A percentile compares a stretch with the other conserved stretches of the same genome.
Conservation (phyloP, 1,140 invertebrate species). For the Ylistrum balloti region DNA sequence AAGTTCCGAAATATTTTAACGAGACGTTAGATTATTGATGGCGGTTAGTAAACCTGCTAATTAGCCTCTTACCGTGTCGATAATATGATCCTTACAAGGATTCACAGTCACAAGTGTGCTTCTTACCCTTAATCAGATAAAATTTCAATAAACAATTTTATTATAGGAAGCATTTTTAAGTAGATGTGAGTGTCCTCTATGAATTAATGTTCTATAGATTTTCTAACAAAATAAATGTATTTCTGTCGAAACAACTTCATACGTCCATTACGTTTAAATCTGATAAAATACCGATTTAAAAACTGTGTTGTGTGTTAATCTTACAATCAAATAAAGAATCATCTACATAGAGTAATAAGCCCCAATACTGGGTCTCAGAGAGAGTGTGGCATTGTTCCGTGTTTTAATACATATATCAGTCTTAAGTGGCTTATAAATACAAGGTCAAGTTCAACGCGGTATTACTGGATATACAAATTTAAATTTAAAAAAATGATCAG, state of each 20-base stretch:
- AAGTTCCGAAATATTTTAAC: constrained; percentile 1
- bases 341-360: background rate
- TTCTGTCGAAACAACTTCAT: background rate
- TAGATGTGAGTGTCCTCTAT: background rate
- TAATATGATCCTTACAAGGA: background rate
- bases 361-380: background rate
- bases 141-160: constrained; percentile 12
- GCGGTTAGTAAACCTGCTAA: background rate
- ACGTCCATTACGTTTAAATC: background rate
- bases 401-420: too few species aligned
- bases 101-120: background rate
- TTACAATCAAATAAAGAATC: too few species aligned
- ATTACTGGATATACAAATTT: too few species aligned
- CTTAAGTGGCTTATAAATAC: too few species aligned
- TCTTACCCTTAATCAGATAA: background rate
- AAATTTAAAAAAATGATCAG: too few species aligned
- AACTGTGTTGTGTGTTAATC: background rate
- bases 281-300: background rate
- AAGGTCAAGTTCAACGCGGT: too few species aligned
- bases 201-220: background rate
- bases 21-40: background rate
- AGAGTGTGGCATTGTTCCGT: too few species aligned
- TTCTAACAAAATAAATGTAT: background rate
- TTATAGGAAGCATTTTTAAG: background rate
- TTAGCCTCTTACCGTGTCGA: background rate